Conservation (phyloP, 2,113 vertebrate species). For the Prinia subflava region DNA sequence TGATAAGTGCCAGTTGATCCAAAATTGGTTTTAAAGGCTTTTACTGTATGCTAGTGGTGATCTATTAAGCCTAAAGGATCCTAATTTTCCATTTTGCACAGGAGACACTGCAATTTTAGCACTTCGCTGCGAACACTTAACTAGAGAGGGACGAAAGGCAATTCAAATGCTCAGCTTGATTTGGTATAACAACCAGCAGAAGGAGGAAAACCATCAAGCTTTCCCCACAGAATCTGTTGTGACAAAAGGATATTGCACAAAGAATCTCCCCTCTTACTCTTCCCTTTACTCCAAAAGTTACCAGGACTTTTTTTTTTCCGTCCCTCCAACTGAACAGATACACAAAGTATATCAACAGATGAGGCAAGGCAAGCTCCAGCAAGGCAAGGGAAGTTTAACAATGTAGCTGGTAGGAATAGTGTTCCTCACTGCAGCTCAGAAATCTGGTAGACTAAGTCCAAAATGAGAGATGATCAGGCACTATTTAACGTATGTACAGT, state of each 20-base stretch:
- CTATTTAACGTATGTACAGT: background rate
- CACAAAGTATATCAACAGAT: background rate
- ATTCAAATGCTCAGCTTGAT: background rate
- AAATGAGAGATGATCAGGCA: background rate
- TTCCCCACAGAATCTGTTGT: background rate
- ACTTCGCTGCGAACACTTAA: background rate
- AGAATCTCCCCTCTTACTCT: background rate
- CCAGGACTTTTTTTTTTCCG: background rate
- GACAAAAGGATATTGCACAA: background rate
- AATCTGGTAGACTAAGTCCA: background rate
- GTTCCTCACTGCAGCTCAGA: background rate
- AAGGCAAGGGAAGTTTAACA: background rate
- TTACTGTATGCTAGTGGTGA: background rate
- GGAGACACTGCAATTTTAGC: background rate
- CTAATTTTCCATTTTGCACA: background rate
- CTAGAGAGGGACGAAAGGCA: background rate
- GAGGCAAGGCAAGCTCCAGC: background rate
- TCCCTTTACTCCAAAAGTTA: background rate
- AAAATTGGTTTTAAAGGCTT: background rate
- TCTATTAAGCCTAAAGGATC: background rate
- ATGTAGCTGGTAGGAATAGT: accelerated
- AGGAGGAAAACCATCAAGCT: background rate
- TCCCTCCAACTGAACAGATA: background rate
- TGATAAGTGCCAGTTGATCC: background rate
- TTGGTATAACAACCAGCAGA: background rate